These are phyloP conservation scores for Aradus depressus DNA, from an alignment of 2,888 invertebrate species.

Conservation along the genomic window DNA sequence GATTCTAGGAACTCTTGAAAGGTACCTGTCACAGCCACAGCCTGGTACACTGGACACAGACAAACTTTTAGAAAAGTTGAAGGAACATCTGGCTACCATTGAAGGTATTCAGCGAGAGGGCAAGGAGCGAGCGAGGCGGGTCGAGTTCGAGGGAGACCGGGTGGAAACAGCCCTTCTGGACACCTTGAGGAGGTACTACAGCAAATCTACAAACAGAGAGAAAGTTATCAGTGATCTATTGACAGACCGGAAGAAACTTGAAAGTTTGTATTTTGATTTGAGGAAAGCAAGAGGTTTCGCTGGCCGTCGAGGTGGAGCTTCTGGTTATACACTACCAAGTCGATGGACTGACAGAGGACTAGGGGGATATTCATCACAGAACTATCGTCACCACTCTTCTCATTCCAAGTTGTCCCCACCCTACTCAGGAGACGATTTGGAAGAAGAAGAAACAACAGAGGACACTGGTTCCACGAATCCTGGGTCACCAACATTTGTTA, in stretches of 20 bases:
- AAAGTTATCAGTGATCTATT: conserved; percentile 60
- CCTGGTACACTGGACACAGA: conserved; percentile 43
- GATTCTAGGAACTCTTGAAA: conserved; percentile 53
- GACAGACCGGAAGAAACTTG: conserved; percentile 59
- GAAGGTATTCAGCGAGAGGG: conserved; percentile 24
- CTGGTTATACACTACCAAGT: neutral
- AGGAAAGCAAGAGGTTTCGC: conserved; percentile 52
- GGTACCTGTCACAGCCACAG: conserved; percentile 43
- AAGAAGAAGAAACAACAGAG: conserved; percentile 28
- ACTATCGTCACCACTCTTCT: too few species aligned
- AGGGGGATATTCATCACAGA: conserved; percentile 35
- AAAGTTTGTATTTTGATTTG: conserved; percentile 60
- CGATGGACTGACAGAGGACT: conserved; percentile 8
- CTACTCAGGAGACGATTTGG: conserved; percentile 22
- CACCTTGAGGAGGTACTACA: conserved; percentile 55
- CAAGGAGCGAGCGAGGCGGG: conserved; percentile 26
- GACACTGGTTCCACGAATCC: conserved; percentile 30
- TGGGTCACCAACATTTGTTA: conserved; percentile 52
- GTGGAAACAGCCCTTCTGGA: conserved; percentile 51
- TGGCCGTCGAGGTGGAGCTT: conserved; percentile 34
- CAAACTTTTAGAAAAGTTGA: conserved; percentile 51
- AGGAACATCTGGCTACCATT: conserved; percentile 45
- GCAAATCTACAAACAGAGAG: conserved; percentile 52
- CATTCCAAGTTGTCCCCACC: conserved; percentile 39
- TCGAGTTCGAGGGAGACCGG: conserved; percentile 35